Evolutionary conservation across 2,888 invertebrate species (phyloP), one percentile per base, ranked within the genome.

Genomic region (Acleris laterana): DNA sequence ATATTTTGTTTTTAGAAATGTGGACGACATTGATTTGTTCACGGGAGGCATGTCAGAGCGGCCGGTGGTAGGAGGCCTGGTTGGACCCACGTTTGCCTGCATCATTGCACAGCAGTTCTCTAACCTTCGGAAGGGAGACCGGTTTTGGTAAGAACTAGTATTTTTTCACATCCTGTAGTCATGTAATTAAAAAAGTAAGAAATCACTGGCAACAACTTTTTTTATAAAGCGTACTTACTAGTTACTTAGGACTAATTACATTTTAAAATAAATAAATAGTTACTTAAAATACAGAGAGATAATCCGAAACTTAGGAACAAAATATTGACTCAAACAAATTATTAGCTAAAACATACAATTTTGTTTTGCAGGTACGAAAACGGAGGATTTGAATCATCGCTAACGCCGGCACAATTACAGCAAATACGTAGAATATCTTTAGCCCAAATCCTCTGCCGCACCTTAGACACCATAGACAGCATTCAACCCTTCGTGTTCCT

Each of bases 1-100:
- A 49, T 13, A 25, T 52, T 0, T 20, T 55, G 7, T 22, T 55
- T 55, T 5, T 75, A 93, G 95, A 32, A 94, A 95, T 69, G 95
- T 97, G 0, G 96, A 97, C 65, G 98, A 98, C 79, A 95, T 98
- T 66, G 98, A 98, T 81, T 88, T 98, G 1, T 98, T 97, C 80
- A 95, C 97, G 0, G 98, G 96, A 9, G 97, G 96, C 0, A 94
- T 98, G 79, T 95, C 97, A 0, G 98, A 98, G 78, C 94, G 95
- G 46, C 96, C 97, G 0, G 95, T 98, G 0, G 89, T 95, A 0
- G 96, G 96, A 1, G 97, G 96, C 0, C 86, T 97, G 2, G 96
- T 98, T 0, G 98, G 98, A 0, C 97, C 97, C 0, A 97, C 97
- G 0, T 97, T 98, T 75, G 97, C 97, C 32, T 98, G 98, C 79